phyloP scores from a whole-genome alignment of 2,888 invertebrate genomes.

The Eurois occulta region DNA sequence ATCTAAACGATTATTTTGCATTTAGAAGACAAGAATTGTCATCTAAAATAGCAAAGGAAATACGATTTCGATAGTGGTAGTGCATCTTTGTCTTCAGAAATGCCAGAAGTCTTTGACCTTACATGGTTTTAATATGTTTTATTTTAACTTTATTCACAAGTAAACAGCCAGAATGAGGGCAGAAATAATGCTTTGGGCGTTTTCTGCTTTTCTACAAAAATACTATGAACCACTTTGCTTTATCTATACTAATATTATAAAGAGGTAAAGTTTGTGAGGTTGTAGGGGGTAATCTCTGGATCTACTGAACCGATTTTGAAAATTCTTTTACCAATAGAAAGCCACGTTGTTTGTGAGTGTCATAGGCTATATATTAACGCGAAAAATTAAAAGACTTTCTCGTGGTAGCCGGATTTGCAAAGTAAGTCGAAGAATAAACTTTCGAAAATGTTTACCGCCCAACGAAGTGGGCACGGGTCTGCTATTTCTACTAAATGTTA shows the following conservation, averaged over 20 bases:
- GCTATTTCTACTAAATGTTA: too few relatives aligned
- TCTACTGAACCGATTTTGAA: too few relatives aligned
- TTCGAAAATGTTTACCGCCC: too few relatives aligned
- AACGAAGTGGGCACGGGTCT: too few relatives aligned
- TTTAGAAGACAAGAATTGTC: not conserved
- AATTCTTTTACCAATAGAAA: too few relatives aligned
- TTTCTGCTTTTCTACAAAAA: not conserved
- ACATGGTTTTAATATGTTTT: not conserved
- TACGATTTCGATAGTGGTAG: not conserved
- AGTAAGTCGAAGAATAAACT: too few relatives aligned
- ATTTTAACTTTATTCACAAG: not conserved
- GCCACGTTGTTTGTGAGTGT: too few relatives aligned
- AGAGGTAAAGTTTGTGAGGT: too few relatives aligned
- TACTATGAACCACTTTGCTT: not conserved
- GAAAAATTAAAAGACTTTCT: too few relatives aligned
- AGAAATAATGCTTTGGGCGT: not conserved
- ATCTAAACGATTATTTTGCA: constrained; percentile 7
- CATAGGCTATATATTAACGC: too few relatives aligned
- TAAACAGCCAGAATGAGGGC: not conserved
- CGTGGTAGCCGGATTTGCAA: too few relatives aligned
- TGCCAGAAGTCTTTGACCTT: not conserved
- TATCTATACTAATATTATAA: not conserved
- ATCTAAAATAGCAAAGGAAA: not conserved
- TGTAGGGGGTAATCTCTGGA: too few relatives aligned
- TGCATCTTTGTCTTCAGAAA: not conserved